These are phyloP conservation scores for Morus bassanus DNA, from an alignment of 2,797 vertebrate species.

Conservation along the genomic window DNA sequence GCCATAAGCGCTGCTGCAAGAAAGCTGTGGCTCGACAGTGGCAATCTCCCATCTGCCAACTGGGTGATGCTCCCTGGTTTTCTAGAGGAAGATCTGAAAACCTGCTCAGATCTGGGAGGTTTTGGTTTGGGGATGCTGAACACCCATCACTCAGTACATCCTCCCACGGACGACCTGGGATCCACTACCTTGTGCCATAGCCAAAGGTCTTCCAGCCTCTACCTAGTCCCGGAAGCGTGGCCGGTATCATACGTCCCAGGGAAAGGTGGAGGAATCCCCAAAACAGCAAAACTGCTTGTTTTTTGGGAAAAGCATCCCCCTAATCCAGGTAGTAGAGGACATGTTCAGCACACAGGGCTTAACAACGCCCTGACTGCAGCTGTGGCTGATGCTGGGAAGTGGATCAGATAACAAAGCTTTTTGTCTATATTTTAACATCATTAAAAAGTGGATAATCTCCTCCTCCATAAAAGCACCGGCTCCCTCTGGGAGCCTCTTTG, in stretches of 20 bases:
- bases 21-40: background rate
- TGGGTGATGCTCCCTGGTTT: background rate
- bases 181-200: background rate
- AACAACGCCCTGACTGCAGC: background rate
- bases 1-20: background rate
- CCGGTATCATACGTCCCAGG: accelerated
- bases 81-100: background rate
- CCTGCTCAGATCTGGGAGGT: background rate
- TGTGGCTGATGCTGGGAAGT: accelerated
- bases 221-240: background rate
- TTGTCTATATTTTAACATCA: background rate
- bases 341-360: accelerated
- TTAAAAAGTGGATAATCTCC: background rate
- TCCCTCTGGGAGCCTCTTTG: background rate
- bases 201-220: background rate
- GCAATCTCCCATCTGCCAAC: background rate
- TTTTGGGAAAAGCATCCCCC: background rate
- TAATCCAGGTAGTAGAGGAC: background rate
- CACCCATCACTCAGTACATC: accelerated
- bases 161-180: background rate
- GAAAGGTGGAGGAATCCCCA: background rate
- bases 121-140: background rate
- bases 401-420: background rate
- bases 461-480: background rate
- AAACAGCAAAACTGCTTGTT: background rate